These are phyloP conservation scores for Synanthedon myopaeformis DNA, from an alignment of 2,888 invertebrate genomes.

Conservation along the genomic window DNA sequence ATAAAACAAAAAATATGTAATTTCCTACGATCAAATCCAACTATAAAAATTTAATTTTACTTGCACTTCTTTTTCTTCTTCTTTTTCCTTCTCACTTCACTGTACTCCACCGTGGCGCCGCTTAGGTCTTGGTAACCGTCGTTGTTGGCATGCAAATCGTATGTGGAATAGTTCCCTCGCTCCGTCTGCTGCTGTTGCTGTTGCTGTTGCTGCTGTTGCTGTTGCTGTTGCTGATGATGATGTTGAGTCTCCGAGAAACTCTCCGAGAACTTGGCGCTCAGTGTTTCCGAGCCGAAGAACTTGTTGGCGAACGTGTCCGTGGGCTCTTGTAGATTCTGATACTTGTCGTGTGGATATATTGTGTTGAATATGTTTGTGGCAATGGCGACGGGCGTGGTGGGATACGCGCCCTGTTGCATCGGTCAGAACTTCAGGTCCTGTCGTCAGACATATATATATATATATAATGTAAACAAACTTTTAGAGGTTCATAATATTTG, in stretches of 20 bases:
- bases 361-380: slow-evolving; percentile 55
- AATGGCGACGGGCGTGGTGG: slow-evolving; percentile 48
- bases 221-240: slow-evolving; percentile 12
- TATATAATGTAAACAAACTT: too few species aligned
- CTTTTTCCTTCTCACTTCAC: slow-evolving; percentile 29
- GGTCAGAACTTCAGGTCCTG: slow-evolving; percentile 76
- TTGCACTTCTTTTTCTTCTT: slow-evolving; percentile 30
- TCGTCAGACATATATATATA: too few species aligned
- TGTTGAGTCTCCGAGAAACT: slow-evolving; percentile 45
- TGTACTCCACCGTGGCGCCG: slow-evolving; percentile 36
- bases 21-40: too few species aligned
- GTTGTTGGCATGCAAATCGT: slow-evolving; percentile 24
- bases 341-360: slow-evolving; percentile 51
- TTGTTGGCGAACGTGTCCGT: slow-evolving; percentile 27
- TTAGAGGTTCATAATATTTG: too few species aligned
- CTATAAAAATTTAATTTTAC: too few species aligned
- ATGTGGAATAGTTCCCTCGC: slow-evolving; percentile 43
- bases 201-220: too few species aligned
- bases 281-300: slow-evolving; percentile 52
- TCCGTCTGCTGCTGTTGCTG: slow-evolving; percentile 32
- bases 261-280: slow-evolving; percentile 46
- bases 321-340: slow-evolving; percentile 42
- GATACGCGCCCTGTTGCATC: slow-evolving; percentile 46
- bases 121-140: slow-evolving; percentile 58
- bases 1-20: too few species aligned